Conservation (phyloP, 2,888 invertebrate genomes). For the Pseudoips prasinana region DNA sequence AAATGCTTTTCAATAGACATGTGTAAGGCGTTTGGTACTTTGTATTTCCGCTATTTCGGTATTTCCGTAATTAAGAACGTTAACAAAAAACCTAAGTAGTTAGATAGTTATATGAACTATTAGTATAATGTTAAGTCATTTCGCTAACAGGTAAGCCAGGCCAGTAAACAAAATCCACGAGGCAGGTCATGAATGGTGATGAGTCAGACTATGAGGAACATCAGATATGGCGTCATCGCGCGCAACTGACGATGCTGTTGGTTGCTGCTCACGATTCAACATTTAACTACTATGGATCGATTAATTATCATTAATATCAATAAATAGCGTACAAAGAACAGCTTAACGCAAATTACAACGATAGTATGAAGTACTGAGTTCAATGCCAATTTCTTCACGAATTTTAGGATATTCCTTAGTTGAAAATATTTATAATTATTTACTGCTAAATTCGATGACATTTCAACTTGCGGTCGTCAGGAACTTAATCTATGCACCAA, state of each 20-base stretch:
- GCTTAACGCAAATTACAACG: too few species aligned
- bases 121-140: conserved; percentile 41
- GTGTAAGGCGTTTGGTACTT: too few species aligned
- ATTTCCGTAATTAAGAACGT: conserved; percentile 29
- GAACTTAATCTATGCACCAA: too few species aligned
- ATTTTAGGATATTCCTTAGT: too few species aligned
- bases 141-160: conserved; percentile 38
- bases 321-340: too few species aligned
- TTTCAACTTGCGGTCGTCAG: too few species aligned
- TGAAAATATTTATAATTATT: too few species aligned
- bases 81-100: conserved; percentile 31
- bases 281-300: not conserved
- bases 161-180: conserved; percentile 64
- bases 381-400: too few species aligned
- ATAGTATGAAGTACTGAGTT: too few species aligned
- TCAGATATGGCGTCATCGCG: conserved; percentile 70
- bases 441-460: too few species aligned
- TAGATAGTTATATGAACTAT: conserved; percentile 37
- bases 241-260: conserved; percentile 23
- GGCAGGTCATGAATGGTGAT: conserved; percentile 69
- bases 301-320: not conserved
- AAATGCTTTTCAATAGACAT: too few species aligned
- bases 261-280: conserved; percentile 41
- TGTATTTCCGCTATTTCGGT: conserved; percentile 19
- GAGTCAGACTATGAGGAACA: conserved; percentile 75